phyloP scores from a whole-genome alignment of 1,140 invertebrate species.

The Lordiphosa collinella region DNA sequence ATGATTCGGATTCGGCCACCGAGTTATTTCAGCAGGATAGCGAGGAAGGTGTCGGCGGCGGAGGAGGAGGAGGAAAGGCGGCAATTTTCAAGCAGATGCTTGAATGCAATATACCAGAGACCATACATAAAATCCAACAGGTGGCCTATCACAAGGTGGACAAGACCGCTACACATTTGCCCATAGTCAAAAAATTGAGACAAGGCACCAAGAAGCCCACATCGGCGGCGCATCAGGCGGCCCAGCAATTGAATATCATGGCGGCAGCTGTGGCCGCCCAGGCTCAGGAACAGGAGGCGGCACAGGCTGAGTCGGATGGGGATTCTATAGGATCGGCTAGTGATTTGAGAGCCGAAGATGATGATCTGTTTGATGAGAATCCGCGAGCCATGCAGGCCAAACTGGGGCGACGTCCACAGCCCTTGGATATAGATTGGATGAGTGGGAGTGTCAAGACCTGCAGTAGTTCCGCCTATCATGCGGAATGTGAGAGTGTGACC shows the following conservation, averaged over 20 bases:
- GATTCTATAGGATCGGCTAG: conserved; percentile 89
- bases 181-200: conserved; percentile 79
- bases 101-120: conserved; percentile 80
- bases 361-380: conserved; percentile 81
- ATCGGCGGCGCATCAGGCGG: conserved; percentile 68
- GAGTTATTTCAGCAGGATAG: conserved; percentile 69
- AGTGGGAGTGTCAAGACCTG: conserved; percentile 86
- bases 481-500: conserved; percentile 86
- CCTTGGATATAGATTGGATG: conserved; percentile 82
- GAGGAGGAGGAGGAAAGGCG: conserved; percentile 52
- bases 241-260: conserved; percentile 67
- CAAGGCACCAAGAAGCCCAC: conserved; percentile 79
- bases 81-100: conserved; percentile 80
- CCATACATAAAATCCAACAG: conserved; percentile 78
- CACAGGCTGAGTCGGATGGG: conserved; percentile 71
- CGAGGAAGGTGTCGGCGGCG: conserved; percentile 41
- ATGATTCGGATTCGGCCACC: conserved; percentile 80
- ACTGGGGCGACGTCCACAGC: conserved; percentile 51
- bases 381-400: conserved; percentile 54
- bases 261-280: conserved; percentile 60
- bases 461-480: conserved; percentile 86
- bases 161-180: conserved; percentile 71
- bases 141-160: conserved; percentile 80
- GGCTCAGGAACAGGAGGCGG: conserved; percentile 45
- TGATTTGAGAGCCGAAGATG: conserved; percentile 84